Evolutionary conservation across 2,113 vertebrate genomes (phyloP).

Genomic region (Nothobranchius kuhntae): DNA sequence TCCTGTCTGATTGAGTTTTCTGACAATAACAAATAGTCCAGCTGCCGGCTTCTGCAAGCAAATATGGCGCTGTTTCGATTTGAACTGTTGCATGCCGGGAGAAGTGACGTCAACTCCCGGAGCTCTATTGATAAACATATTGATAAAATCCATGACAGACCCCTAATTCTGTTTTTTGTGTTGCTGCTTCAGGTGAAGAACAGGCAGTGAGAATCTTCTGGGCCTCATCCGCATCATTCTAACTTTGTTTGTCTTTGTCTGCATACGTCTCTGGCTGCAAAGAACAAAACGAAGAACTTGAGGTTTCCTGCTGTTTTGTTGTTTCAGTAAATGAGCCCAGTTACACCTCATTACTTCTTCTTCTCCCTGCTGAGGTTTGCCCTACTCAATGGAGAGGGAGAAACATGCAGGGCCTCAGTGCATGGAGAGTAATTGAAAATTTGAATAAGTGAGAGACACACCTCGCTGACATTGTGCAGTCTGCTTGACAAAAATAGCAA

Average conservation of each 20-base stretch:
- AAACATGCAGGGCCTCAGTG: background rate
- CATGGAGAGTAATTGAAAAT: constrained; percentile 17
- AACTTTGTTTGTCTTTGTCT: constrained; percentile 4
- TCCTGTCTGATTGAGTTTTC: too few relatives aligned
- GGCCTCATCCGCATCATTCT: background rate
- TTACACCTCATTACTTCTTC: constrained; percentile 30
- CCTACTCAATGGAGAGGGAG: constrained; percentile 23
- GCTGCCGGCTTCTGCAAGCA: too few relatives aligned
- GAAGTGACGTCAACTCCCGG: too few relatives aligned
- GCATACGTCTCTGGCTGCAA: background rate
- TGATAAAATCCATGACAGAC: too few relatives aligned
- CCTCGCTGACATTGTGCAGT: constrained; percentile 20
- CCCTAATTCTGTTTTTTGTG: too few relatives aligned
- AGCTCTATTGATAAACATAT: too few relatives aligned
- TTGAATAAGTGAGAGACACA: constrained; percentile 48
- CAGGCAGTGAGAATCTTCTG: background rate
- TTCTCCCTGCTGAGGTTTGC: constrained; percentile 53
- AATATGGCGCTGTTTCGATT: too few relatives aligned
- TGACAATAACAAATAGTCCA: too few relatives aligned
- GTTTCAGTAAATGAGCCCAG: constrained; percentile 21
- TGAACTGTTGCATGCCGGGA: too few relatives aligned
- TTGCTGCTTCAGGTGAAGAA: background rate
- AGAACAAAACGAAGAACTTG: constrained; percentile 17
- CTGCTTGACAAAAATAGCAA: constrained; percentile 17
- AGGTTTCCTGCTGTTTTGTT: constrained; percentile 33